A percentile compares a stretch with the other conserved stretches of the same genome.
Conservation (phyloP, 2,113 vertebrate species). For the Plecotus auritus region DNA sequence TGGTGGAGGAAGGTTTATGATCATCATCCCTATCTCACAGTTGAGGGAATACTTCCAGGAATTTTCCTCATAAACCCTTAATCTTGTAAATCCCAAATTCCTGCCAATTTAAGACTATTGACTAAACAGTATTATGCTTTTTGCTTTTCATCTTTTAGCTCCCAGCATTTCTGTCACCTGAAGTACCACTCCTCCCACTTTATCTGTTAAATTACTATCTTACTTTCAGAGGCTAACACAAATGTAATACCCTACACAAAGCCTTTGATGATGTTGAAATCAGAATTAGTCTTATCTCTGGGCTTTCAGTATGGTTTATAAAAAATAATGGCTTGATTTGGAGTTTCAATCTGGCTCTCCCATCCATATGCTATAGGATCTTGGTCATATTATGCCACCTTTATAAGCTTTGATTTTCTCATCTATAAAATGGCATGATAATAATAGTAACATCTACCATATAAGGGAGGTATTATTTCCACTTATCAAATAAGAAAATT, state of each 20-base stretch:
- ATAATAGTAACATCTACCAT: background rate
- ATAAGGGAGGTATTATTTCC: background rate
- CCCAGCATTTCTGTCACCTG: background rate
- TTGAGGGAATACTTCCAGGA: background rate
- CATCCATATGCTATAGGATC: background rate
- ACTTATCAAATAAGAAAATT: background rate
- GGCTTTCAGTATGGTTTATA: background rate
- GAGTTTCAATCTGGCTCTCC: background rate
- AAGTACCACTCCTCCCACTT: background rate
- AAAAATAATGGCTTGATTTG: background rate
- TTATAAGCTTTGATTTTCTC: background rate
- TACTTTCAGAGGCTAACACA: constrained; percentile 11
- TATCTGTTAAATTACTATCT: background rate
- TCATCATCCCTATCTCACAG: background rate
- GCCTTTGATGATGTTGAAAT: background rate
- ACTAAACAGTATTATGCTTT: background rate
- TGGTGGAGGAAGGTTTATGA: background rate
- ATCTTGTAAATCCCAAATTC: background rate
- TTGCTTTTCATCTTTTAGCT: background rate
- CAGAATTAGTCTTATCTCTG: background rate
- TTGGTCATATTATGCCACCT: background rate
- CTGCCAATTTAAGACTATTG: background rate
- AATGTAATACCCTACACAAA: background rate
- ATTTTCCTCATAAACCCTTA: background rate
- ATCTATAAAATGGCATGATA: background rate